These are phyloP conservation scores for Cheilosia urbana DNA, from an alignment of 2,888 invertebrate genomes.

Conservation along the genomic window DNA sequence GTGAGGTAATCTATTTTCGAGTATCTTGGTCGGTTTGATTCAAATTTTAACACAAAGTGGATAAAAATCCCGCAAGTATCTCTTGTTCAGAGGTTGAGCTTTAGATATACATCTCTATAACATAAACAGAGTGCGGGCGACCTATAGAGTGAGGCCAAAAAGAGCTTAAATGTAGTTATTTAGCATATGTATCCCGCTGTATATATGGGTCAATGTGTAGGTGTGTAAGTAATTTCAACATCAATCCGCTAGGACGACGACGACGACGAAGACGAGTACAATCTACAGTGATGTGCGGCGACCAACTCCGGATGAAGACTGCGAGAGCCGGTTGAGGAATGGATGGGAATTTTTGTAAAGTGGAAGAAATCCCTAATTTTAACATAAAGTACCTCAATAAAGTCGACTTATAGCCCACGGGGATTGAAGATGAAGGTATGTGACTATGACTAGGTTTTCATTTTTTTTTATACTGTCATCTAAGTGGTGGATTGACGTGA, in stretches of 20 bases:
- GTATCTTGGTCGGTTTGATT: constrained; percentile 72
- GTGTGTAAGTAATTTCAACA: constrained; percentile 60
- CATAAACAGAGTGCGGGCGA: constrained; percentile 8
- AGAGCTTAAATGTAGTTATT: constrained; percentile 37
- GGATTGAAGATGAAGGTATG: constrained; percentile 46
- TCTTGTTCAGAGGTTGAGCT: constrained; percentile 34
- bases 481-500: constrained; percentile 48
- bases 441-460: constrained; percentile 7
- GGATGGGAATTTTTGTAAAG: constrained; percentile 30
- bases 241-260: constrained; percentile 42
- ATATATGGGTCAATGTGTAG: constrained; percentile 41
- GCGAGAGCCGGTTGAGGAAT: background rate
- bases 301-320: constrained; percentile 18
- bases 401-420: constrained; percentile 71
- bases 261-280: constrained; percentile 3
- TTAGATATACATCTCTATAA: constrained; percentile 13
- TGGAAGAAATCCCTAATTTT: constrained; percentile 75
- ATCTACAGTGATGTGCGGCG: constrained; percentile 26
- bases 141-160: constrained; percentile 26
- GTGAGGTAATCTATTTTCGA: constrained; percentile 70
- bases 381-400: constrained; percentile 76
- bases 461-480: constrained; percentile 23
- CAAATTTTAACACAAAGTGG: constrained; percentile 68
- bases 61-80: constrained; percentile 63
- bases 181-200: constrained; percentile 8